These are phyloP conservation scores for Fragariocoptes setiger DNA, from an alignment of 1,140 invertebrate species.

Conservation along the genomic window DNA sequence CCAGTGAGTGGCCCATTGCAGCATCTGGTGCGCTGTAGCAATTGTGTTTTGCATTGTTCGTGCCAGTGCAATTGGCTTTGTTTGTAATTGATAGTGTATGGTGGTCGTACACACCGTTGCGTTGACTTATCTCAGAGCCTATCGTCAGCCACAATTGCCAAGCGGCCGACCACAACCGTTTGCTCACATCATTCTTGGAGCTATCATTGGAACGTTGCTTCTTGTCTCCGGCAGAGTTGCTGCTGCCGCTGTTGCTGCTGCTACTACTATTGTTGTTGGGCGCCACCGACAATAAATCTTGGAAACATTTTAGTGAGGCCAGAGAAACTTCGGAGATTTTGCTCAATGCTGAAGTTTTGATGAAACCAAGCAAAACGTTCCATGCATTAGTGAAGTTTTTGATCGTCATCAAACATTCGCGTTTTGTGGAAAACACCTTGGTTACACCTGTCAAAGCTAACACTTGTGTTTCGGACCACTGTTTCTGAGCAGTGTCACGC, in stretches of 20 bases:
- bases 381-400: slow-evolving; percentile 72
- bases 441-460: slow-evolving; percentile 37
- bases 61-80: no score
- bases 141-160: slow-evolving; percentile 60
- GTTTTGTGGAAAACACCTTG: slow-evolving; percentile 56
- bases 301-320: slow-evolving; percentile 71
- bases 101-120: slow-evolving; percentile 22
- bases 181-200: slow-evolving; percentile 9
- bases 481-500: slow-evolving; percentile 89
- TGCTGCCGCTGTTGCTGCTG: not conserved
- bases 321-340: slow-evolving; percentile 81
- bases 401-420: slow-evolving; percentile 36
- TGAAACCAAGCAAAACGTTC: slow-evolving; percentile 63
- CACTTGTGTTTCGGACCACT: slow-evolving; percentile 93
- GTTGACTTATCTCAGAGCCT: slow-evolving; percentile 36
- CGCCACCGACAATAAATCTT: slow-evolving; percentile 44
- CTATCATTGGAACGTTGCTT: not conserved
- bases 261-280: not conserved
- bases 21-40: no score
- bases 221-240: not conserved
- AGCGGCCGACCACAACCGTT: slow-evolving; percentile 37
- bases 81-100: no score
- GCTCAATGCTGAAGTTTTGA: slow-evolving; percentile 59
- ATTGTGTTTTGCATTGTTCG: no score
- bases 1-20: no score